Base-by-base conservation (phyloP, 1,140 invertebrate genomes). In the Neocloeon triangulifer region DNA sequence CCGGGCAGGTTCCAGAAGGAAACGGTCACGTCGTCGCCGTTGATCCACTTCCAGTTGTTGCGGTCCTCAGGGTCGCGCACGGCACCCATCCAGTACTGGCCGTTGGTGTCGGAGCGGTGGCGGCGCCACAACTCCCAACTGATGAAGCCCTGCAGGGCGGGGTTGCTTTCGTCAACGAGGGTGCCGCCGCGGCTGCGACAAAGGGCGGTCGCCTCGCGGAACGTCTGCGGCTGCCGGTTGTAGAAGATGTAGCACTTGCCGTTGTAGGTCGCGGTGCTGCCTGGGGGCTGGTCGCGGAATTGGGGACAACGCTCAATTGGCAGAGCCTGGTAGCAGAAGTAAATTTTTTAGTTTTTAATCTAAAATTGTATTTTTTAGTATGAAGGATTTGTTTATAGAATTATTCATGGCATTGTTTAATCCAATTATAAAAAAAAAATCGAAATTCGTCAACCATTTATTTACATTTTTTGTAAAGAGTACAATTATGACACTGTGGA, bases 171-270 rank as follows among this genome's bases (percentile, higher is more conserved):
- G 42, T 89, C 81, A 1, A 92, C 77, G 3, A 92, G 52, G 0
- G 77, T 78, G 1, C 85, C 82, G 6, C 67, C 77, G 17, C 85
- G 59, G 1, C 64, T 62, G 25, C 71, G 63, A 45, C 85, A 92
- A 47, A 85, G 85, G 1, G 66, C 55, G 7, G 82, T 50, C 0
- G 85, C 75, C 25, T 85, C 78, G 16, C 70, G 57, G 50, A 91
- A 86, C 37, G 65, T 69, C 37, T 77, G 49, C 0, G 80, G 79
- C 44, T 88, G 80, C 18, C 80, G 59, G 44, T 86, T 84, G 53
- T 91, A 89, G 55, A 92, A 94, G 37, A 88, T 82, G 48, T 94
- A 94, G 50, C 86, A 94, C 56, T 91, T 91, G 29, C 85, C 85
- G 46, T 91, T 91, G 53, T 92, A 94, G 0, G 85, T 91, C 2